phyloP scores from a whole-genome alignment of 1,140 invertebrate species.

The Teleogryllus occipitalis region DNA sequence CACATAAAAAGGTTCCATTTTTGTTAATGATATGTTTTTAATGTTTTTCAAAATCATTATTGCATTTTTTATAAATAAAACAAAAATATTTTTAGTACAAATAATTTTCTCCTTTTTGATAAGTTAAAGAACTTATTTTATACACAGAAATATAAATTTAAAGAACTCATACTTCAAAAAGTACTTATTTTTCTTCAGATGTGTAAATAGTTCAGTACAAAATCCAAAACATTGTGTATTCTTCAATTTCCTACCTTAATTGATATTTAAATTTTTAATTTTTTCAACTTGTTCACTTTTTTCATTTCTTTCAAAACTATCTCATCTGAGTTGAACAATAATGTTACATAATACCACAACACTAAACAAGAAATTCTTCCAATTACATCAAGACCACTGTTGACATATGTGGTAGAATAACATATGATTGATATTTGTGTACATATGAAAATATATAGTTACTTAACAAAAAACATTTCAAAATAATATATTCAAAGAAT shows the following conservation, averaged over 20 bases:
- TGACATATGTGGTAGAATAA: not conserved
- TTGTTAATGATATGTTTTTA: not conserved
- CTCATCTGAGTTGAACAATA: too few relatives aligned
- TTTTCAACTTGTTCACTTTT: too few relatives aligned
- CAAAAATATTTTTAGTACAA: too few relatives aligned
- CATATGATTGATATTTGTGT: not conserved
- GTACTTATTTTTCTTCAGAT: too few relatives aligned
- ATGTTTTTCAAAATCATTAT: not conserved
- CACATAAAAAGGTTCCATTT: not conserved
- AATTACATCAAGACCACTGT: not conserved
- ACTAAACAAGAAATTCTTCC: not conserved
- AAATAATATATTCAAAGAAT: conserved; percentile 18
- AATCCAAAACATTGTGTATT: too few relatives aligned
- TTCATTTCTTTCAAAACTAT: too few relatives aligned
- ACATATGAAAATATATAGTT: not conserved
- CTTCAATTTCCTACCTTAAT: too few relatives aligned
- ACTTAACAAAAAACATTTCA: not conserved
- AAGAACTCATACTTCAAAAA: not conserved
- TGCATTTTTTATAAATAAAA: too few relatives aligned
- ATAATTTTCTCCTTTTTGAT: not conserved
- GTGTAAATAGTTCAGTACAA: too few relatives aligned
- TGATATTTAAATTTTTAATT: too few relatives aligned
- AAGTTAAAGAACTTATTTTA: not conserved
- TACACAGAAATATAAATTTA: not conserved
- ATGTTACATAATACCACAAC: not conserved